Evolutionary conservation across 2,888 invertebrate species (phyloP).

Genomic region (Trimorus sp.): DNA sequence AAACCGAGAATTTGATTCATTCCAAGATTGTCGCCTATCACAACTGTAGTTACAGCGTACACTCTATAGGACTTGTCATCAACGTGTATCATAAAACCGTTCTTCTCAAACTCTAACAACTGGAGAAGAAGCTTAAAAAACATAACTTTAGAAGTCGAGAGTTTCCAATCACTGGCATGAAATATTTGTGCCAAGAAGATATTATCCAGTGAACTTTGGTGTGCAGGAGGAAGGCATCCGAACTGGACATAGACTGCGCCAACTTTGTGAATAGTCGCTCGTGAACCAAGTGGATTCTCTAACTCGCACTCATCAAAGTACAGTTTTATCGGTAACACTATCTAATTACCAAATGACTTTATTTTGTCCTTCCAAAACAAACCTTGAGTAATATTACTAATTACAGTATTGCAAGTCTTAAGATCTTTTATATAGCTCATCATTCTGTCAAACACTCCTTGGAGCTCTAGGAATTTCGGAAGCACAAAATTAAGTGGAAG

Average conservation of each 20-base stretch:
- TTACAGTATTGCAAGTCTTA: background rate
- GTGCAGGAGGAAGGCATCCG: slow-evolving; percentile 10
- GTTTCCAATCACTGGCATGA: slow-evolving; percentile 1
- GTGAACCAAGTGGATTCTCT: slow-evolving; percentile 18
- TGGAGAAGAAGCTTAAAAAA: slow-evolving; percentile 2
- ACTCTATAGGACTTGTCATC: background rate
- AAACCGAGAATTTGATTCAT: background rate
- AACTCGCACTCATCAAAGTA: slow-evolving; percentile 30
- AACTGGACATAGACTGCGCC: slow-evolving; percentile 19
- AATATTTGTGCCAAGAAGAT: slow-evolving; percentile 8
- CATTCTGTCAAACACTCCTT: background rate
- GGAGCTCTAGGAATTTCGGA: background rate
- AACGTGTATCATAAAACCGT: background rate
- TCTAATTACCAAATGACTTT: background rate
- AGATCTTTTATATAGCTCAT: slow-evolving; percentile 4
- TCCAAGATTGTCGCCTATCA: slow-evolving; percentile 3
- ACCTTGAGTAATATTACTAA: slow-evolving; percentile 16
- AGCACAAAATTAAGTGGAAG: slow-evolving; percentile 7
- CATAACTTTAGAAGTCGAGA: background rate
- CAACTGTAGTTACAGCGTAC: background rate
- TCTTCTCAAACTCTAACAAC: background rate
- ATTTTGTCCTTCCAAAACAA: slow-evolving; percentile 16
- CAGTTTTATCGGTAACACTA: slow-evolving; percentile 20
- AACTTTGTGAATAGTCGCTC: slow-evolving; percentile 9
- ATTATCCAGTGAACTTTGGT: background rate